A percentile compares a stretch with the other conserved stretches of the same genome.
phyloP scores from a whole-genome alignment of 2,797 vertebrate genomes.

The Orestias chungarensis region DNA sequence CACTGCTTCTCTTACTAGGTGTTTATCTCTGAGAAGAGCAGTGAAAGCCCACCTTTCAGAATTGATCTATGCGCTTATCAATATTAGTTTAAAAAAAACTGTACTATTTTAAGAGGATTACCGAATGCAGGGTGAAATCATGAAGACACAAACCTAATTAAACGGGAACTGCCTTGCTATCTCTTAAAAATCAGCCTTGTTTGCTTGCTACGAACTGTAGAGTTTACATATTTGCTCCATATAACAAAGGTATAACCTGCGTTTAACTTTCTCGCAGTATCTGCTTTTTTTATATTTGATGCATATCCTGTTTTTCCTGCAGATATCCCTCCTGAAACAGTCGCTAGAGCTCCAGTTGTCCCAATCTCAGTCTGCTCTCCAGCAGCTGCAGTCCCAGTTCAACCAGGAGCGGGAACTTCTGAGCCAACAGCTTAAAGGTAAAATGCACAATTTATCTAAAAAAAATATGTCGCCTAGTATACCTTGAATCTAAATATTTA shows the following conservation, averaged over 20 bases:
- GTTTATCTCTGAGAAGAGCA: conserved; percentile 20
- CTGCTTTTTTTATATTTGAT: neutral
- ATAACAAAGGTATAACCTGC: neutral
- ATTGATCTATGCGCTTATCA: conserved; percentile 11
- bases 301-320: neutral
- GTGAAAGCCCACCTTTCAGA: conserved; percentile 9
- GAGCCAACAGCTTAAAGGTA: conserved; percentile 89
- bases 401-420: conserved; percentile 96
- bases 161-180: conserved; percentile 5
- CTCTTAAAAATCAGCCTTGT: neutral
- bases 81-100: conserved; percentile 13
- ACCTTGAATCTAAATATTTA: neutral
- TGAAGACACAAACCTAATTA: conserved; percentile 25
- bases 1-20: conserved; percentile 17
- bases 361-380: conserved; percentile 93
- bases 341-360: conserved; percentile 96
- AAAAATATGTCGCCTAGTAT: no score
- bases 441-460: neutral
- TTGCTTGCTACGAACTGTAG: neutral
- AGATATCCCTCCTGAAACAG: conserved; percentile 96
- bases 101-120: neutral
- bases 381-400: conserved; percentile 95
- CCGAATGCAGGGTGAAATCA: neutral
- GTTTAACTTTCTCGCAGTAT: neutral
- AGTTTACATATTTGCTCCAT: neutral